phyloP scores from a whole-genome alignment of 2,113 vertebrate species.

The Ptilorrhoa leucosticta region DNA sequence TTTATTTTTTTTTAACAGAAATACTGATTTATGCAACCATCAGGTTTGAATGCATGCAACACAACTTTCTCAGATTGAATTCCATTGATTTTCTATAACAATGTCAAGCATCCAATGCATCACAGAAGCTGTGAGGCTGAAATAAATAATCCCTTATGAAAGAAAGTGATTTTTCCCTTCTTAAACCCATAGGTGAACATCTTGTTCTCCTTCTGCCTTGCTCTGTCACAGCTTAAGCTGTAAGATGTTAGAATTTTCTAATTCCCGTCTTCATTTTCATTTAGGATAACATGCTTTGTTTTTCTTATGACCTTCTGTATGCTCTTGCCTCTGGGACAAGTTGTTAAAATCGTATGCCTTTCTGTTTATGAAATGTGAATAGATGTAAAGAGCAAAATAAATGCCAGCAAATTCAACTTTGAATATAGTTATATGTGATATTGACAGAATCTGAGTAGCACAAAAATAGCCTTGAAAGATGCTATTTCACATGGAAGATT shows the following conservation, averaged over 20 bases:
- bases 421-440: background rate
- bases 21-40: constrained; percentile 74
- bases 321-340: constrained; percentile 17
- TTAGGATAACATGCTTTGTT: constrained; percentile 29
- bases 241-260: constrained; percentile 13
- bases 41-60: constrained; percentile 71
- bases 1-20: constrained; percentile 13
- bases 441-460: background rate
- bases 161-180: constrained; percentile 65
- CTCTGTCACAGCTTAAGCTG: background rate
- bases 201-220: constrained; percentile 30
- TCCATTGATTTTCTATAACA: constrained; percentile 81
- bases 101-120: constrained; percentile 72
- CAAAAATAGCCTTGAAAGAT: background rate
- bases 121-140: constrained; percentile 19
- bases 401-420: background rate
- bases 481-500: background rate
- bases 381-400: background rate
- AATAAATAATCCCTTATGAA: constrained; percentile 73
- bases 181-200: constrained; percentile 64
- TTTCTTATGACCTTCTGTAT: constrained; percentile 46
- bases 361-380: constrained; percentile 22
- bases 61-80: constrained; percentile 76
- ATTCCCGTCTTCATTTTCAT: constrained; percentile 41
- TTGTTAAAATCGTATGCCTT: constrained; percentile 19